Percentiles rank a stretch among this genome's conserved stretches.
phyloP scores from a whole-genome alignment of 2,888 invertebrate genomes.

The Pammene aurita region DNA sequence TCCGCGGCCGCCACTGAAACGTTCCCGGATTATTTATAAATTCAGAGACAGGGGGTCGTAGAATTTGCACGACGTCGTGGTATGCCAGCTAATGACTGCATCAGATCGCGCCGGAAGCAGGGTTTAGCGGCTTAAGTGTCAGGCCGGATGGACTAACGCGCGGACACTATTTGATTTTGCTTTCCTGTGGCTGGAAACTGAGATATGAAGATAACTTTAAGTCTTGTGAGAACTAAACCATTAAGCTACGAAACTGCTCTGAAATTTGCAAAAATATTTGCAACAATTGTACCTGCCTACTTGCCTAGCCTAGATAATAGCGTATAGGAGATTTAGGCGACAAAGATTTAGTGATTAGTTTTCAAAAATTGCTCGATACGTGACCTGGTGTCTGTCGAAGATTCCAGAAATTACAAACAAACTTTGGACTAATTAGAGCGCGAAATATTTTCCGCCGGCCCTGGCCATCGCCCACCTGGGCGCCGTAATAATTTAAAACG shows the following conservation, averaged over 20 bases:
- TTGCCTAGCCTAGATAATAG: too few relatives aligned
- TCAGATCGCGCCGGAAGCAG: constrained; percentile 71
- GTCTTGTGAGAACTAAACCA: not conserved
- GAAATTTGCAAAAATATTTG: too few relatives aligned
- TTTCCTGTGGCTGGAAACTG: not conserved
- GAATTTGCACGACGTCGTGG: constrained; percentile 76
- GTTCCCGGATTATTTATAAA: constrained; percentile 81
- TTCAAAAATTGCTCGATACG: too few relatives aligned
- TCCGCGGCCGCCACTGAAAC: constrained; percentile 81
- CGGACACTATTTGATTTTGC: constrained; percentile 11
- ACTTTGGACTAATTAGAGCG: constrained; percentile 30
- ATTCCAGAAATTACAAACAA: not conserved
- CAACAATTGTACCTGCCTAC: too few relatives aligned
- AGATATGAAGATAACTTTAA: not conserved
- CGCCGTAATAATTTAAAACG: constrained; percentile 3
- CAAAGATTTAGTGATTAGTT: too few relatives aligned
- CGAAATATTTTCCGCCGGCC: constrained; percentile 56
- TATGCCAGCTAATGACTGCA: constrained; percentile 71
- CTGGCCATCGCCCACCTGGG: constrained; percentile 69
- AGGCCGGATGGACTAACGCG: constrained; percentile 12
- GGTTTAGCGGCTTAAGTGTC: constrained; percentile 44
- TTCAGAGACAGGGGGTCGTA: constrained; percentile 82
- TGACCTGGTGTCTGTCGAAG: not conserved
- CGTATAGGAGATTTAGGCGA: too few relatives aligned
- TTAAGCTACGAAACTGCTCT: not conserved